Conservation (phyloP, 2,113 vertebrate genomes). For the human region GRCh38 chr4:40846001-40846500, state of each 20-base stretch:
- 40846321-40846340: not conserved
- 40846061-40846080: not conserved
- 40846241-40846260: fast-evolving
- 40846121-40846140: not conserved
- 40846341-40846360: not conserved
- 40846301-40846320: not conserved
- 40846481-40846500: conserved; percentile 46
- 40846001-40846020: too few species aligned
- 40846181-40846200: not conserved
- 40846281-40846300: not conserved
- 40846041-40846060: not conserved
- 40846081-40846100: not conserved
- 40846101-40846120: not conserved
- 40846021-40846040: too few species aligned
- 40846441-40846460: not conserved
- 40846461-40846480: not conserved
- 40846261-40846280: not conserved
- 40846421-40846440: not conserved
- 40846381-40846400: not conserved
- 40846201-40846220: fast-evolving
- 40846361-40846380: not conserved
- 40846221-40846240: fast-evolving
- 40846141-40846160: not conserved
- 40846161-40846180: fast-evolving
- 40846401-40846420: not conserved